A percentile compares a stretch with the other conserved stretches of the same genome.
These are phyloP conservation scores for Leucozona laternaria DNA, from an alignment of 2,888 invertebrate species.

Conservation along the genomic window DNA sequence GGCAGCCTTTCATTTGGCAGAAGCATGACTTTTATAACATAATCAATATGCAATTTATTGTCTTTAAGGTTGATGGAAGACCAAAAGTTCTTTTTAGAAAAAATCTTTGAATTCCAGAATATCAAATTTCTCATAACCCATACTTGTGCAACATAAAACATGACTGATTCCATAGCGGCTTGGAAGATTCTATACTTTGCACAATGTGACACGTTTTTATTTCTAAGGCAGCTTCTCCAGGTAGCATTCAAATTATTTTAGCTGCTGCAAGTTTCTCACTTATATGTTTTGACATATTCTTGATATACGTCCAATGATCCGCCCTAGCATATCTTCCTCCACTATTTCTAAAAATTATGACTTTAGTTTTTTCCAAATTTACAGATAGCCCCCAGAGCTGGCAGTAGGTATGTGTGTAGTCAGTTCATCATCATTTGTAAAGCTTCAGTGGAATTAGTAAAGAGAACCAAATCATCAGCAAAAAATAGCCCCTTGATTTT, in stretches of 20 bases:
- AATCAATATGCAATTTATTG: no score
- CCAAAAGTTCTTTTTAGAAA: no score
- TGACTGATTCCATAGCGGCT: background rate
- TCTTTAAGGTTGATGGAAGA: no score
- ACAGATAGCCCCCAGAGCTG: no score
- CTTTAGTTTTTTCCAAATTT: background rate
- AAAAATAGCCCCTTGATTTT: background rate
- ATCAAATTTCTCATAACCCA: background rate
- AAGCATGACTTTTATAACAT: no score
- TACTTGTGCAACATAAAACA: background rate
- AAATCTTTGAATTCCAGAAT: background rate
- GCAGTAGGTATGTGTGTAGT: no score
- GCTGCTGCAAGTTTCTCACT: background rate
- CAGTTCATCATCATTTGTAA: background rate
- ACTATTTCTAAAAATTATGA: background rate
- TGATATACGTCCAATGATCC: background rate
- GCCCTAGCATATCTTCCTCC: background rate
- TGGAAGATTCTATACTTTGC: background rate
- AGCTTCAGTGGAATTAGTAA: background rate
- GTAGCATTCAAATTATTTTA: background rate
- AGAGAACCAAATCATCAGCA: background rate
- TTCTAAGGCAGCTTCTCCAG: background rate
- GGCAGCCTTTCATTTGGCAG: no score
- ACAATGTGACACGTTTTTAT: background rate
- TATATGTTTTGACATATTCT: background rate